These are phyloP conservation scores for Arbacia lixula DNA, from an alignment of 53 echinoderm and acorn worm genomes.

Conservation along the genomic window DNA sequence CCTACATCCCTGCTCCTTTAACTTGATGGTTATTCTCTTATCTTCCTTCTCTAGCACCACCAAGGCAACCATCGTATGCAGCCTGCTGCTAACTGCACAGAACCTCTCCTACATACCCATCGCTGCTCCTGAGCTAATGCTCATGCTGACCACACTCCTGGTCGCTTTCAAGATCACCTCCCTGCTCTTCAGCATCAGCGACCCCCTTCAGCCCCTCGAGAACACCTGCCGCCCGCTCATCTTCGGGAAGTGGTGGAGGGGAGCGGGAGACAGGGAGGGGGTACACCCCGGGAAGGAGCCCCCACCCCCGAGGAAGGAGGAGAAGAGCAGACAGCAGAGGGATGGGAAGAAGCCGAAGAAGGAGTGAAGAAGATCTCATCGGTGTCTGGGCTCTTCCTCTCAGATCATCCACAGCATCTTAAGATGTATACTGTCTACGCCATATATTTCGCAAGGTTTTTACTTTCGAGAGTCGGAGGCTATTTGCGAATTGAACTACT, in stretches of 20 bases:
- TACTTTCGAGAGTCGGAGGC: no score
- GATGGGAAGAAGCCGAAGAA: constrained; percentile 23
- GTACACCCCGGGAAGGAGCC: neutral
- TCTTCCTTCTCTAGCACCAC: constrained; percentile 64
- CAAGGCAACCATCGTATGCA: constrained; percentile 77
- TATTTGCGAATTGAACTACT: no score
- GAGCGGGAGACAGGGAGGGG: neutral
- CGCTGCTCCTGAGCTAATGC: constrained; percentile 71
- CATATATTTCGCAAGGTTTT: no score
- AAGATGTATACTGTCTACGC: no score
- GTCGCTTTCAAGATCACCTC: constrained; percentile 70
- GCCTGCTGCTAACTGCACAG: constrained; percentile 75
- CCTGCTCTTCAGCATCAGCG: constrained; percentile 61
- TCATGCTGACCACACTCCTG: constrained; percentile 69
- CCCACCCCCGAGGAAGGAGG: neutral
- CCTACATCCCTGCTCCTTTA: constrained; percentile 54
- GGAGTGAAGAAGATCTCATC: constrained; percentile 1
- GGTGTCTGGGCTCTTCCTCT: no score
- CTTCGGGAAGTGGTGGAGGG: constrained; percentile 68
- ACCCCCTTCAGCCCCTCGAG: constrained; percentile 80
- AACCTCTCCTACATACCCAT: constrained; percentile 72
- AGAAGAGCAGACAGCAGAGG: neutral
- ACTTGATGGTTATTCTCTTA: neutral
- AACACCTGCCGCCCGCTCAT: constrained; percentile 64
- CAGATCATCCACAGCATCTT: no score